phyloP scores from a whole-genome alignment of 2,113 vertebrate species.

The Psephotus haematonotus region DNA sequence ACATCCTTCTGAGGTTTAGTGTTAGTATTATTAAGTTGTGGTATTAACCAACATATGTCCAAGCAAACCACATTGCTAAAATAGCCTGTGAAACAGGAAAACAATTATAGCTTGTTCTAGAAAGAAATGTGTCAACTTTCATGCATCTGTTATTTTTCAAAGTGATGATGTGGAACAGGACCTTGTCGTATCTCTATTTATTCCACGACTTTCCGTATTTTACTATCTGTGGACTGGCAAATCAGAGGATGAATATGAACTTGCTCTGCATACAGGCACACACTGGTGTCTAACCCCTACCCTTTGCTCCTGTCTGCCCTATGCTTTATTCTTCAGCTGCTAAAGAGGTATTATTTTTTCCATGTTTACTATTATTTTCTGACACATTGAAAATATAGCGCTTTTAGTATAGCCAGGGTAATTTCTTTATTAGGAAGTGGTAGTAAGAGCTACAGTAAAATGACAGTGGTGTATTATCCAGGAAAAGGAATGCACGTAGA shows the following conservation, averaged over 20 bases:
- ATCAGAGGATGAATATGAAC: neutral
- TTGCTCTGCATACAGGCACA: neutral
- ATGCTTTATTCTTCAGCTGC: neutral
- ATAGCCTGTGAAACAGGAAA: neutral
- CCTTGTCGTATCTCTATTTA: neutral
- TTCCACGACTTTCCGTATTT: neutral
- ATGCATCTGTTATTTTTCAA: neutral
- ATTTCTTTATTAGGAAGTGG: neutral
- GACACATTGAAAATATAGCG: neutral
- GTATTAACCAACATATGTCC: neutral
- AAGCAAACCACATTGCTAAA: neutral
- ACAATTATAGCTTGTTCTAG: neutral
- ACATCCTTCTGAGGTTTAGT: neutral
- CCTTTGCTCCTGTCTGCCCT: neutral
- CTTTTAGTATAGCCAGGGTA: neutral
- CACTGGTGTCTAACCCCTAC: neutral
- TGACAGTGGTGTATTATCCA: neutral
- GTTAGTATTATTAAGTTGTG: neutral
- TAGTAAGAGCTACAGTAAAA: neutral
- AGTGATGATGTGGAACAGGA: neutral
- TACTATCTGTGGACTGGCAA: neutral
- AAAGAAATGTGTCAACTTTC: neutral
- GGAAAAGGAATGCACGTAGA: neutral
- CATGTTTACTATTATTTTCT: neutral
- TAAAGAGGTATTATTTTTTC: neutral